A percentile compares a stretch with the other conserved stretches of the same genome.
phyloP scores from a whole-genome alignment of 2,797 vertebrate genomes.

The Rhinoraja longicauda region DNA sequence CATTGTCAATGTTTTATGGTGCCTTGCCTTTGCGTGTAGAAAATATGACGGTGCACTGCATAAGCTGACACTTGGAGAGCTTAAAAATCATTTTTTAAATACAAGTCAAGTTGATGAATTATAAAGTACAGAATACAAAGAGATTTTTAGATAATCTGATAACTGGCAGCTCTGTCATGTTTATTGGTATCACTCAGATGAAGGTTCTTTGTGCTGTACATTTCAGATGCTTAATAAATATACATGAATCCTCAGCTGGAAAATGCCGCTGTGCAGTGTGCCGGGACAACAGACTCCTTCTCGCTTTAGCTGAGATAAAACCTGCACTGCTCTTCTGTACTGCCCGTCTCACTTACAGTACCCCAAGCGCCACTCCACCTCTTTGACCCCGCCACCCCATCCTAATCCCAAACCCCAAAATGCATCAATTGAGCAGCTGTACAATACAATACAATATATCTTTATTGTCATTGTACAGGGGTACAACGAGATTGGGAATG shows the following conservation, averaged over 20 bases:
- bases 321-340: background rate
- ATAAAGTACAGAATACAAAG: slow-evolving; percentile 22
- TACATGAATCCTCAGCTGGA: slow-evolving; percentile 1
- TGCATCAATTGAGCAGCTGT: background rate
- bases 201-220: background rate
- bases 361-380: too few species aligned
- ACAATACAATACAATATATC: too few species aligned
- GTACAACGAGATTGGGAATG: too few species aligned
- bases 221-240: slow-evolving; percentile 27
- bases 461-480: too few species aligned
- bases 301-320: background rate
- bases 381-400: background rate
- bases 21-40: slow-evolving; percentile 1
- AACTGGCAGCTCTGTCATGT: slow-evolving; percentile 20
- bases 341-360: background rate
- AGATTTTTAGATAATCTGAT: slow-evolving; percentile 24
- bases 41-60: background rate
- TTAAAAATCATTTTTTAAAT: background rate
- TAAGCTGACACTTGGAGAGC: background rate
- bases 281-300: background rate
- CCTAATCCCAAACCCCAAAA: background rate
- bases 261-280: background rate
- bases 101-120: slow-evolving; percentile 8
- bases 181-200: slow-evolving; percentile 29
- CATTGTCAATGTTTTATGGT: background rate